Conservation (phyloP, 2,797 vertebrate genomes). For the Heliangelus exortis region DNA sequence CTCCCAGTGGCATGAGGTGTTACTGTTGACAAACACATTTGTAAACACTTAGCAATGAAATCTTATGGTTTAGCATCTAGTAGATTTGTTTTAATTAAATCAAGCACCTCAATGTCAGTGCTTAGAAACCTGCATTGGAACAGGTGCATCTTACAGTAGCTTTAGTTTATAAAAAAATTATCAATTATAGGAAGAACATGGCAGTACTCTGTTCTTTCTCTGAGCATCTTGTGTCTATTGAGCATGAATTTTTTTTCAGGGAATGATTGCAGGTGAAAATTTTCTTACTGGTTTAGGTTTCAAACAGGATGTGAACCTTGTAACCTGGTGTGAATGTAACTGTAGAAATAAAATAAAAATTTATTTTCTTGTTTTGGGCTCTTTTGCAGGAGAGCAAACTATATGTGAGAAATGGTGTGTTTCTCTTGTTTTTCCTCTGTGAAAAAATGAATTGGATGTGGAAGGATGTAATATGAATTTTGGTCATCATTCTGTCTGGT, state of each 20-base stretch:
- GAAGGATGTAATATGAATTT: not conserved
- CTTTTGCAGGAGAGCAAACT: not conserved
- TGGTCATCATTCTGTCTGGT: not conserved
- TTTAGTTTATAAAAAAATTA: not conserved
- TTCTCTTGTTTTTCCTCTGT: not conserved
- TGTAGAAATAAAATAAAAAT: not conserved
- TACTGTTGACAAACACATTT: not conserved
- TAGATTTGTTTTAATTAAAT: not conserved
- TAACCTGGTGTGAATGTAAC: not conserved
- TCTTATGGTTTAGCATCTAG: not conserved
- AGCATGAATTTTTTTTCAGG: not conserved
- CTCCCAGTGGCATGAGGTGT: not conserved
- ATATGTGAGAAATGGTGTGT: not conserved
- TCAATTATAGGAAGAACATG: not conserved
- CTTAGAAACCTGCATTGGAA: not conserved
- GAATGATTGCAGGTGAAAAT: not conserved
- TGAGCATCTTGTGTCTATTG: not conserved
- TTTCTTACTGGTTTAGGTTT: not conserved
- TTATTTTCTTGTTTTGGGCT: not conserved
- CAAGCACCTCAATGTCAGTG: not conserved
- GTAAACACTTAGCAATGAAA: not conserved
- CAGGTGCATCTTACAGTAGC: not conserved
- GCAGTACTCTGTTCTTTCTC: not conserved
- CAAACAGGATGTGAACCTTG: not conserved
- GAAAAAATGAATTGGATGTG: not conserved